Base-by-base conservation (phyloP, 2,797 vertebrate species). In the Synanceia verrucosa region DNA sequence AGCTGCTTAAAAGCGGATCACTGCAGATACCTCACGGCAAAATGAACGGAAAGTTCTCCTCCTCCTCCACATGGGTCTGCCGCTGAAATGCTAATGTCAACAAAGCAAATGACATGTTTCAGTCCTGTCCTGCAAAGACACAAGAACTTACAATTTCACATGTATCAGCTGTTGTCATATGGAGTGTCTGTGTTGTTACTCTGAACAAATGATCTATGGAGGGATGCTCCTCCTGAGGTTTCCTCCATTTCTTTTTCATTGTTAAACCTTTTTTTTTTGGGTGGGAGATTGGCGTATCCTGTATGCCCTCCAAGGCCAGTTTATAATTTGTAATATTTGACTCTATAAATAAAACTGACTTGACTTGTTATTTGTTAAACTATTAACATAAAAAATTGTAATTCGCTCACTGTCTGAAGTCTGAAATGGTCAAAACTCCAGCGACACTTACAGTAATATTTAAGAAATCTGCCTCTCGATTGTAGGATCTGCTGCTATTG, bases 11-110 rank as follows among this genome's bases (percentile, higher is more conserved):
- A 43, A 43, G 39, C 18, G 18, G 71, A 70, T 74, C 11, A 1
- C 48, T 28, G 34, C 70, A 62, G 66, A 66, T 65, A 61, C 55
- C 60, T 51, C 34, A 23, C 23, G 23, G 47, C 44, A 53, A 68
- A 66, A 55, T 39, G 39, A 63, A 46, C 8, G 5, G 26, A 43
- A 50, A 69, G 47, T 11, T 21, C 55, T 57, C 46, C 5, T 47
- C 46, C 46, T 43, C 48, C 37, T 44, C 10, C 11, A 26, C 39
- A 24, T 21, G 34, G 0, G 6, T 21, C 11, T 21, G n/a, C 39
- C 31, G 39, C 5, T 24, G 39, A 43, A 57, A 28, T n/a, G 23
- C 18, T 43, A 43, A 43, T 19, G 21, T 19, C 26, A 28, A 19
- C 24, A 4, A n/a, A 58, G 37, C 19, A 36, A 23, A 9, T 6